phyloP scores from a whole-genome alignment of 1,140 invertebrate genomes.

The Dendroctonus valens region DNA sequence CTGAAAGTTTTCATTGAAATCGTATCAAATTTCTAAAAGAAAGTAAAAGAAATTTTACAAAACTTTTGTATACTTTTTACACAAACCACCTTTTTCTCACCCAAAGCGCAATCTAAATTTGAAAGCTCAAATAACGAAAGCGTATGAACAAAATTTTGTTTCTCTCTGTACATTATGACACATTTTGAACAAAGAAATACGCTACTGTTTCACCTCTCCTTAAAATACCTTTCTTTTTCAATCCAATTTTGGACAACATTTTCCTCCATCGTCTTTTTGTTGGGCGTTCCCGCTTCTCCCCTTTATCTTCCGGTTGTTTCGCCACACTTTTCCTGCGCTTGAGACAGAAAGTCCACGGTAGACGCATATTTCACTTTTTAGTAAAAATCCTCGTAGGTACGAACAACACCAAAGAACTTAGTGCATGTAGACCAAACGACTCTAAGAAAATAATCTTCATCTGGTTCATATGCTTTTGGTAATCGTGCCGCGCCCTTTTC shows the following conservation, averaged over 20 bases:
- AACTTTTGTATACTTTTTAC: too few relatives aligned
- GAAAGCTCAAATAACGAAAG: too few relatives aligned
- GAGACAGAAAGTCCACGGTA: constrained; percentile 25
- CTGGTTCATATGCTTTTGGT: constrained; percentile 10
- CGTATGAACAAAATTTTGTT: too few relatives aligned
- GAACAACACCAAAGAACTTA: not conserved
- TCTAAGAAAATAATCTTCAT: constrained; percentile 20
- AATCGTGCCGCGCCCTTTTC: constrained; percentile 14
- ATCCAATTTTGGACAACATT: constrained; percentile 17
- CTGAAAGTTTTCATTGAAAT: too few relatives aligned
- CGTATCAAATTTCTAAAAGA: too few relatives aligned
- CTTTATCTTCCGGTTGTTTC: not conserved
- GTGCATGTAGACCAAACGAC: constrained; percentile 8
- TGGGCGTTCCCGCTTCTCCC: not conserved
- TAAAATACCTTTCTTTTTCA: constrained; percentile 5
- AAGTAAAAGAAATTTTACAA: too few relatives aligned
- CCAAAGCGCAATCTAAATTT: too few relatives aligned
- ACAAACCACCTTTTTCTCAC: too few relatives aligned
- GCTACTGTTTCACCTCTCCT: too few relatives aligned
- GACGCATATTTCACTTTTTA: constrained; percentile 14
- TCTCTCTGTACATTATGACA: too few relatives aligned
- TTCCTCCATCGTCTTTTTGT: constrained; percentile 20
- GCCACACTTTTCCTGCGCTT: not conserved
- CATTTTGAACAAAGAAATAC: too few relatives aligned
- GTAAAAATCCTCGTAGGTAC: not conserved